phyloP scores from a whole-genome alignment of 2,797 vertebrate genomes.

The Sebastes elongatus region DNA sequence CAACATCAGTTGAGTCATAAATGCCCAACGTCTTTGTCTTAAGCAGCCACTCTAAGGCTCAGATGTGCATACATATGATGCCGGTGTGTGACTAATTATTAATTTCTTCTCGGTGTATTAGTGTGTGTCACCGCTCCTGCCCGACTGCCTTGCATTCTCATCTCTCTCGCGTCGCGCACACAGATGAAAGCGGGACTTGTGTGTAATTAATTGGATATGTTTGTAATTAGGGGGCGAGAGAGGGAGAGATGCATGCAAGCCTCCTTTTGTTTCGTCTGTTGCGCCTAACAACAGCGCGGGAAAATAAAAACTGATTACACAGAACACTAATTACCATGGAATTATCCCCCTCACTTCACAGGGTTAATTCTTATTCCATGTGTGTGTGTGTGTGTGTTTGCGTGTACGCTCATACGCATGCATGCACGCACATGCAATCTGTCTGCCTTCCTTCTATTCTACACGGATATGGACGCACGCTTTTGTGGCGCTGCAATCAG shows the following conservation, averaged over 20 bases:
- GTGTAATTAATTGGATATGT: slow-evolving; percentile 83
- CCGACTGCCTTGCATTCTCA: slow-evolving; percentile 63
- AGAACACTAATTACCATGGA: slow-evolving; percentile 82
- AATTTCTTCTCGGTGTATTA: slow-evolving; percentile 58
- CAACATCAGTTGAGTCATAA: slow-evolving; percentile 7
- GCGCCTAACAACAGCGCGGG: slow-evolving; percentile 62
- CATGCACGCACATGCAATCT: not conserved
- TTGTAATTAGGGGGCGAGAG: slow-evolving; percentile 77
- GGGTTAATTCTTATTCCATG: slow-evolving; percentile 72
- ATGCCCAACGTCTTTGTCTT: slow-evolving; percentile 34
- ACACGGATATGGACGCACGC: slow-evolving; percentile 7
- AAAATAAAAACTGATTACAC: slow-evolving; percentile 84
- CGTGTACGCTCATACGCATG: not conserved
- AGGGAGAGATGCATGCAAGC: slow-evolving; percentile 64
- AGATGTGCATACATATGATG: slow-evolving; percentile 31
- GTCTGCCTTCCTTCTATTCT: not conserved
- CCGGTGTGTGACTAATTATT: slow-evolving; percentile 66
- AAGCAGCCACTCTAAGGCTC: slow-evolving; percentile 1
- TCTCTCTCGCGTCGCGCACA: slow-evolving; percentile 45
- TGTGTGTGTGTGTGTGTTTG: not conserved
- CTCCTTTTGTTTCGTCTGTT: slow-evolving; percentile 75
- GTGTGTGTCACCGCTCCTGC: slow-evolving; percentile 60
- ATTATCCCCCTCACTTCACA: slow-evolving; percentile 76
- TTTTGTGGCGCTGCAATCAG: slow-evolving; percentile 10
- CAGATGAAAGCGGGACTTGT: slow-evolving; percentile 75